A percentile compares a stretch with the other conserved stretches of the same genome.
These are phyloP conservation scores for Valencia hispanica DNA, from an alignment of 2,797 vertebrate species.

Conservation along the genomic window DNA sequence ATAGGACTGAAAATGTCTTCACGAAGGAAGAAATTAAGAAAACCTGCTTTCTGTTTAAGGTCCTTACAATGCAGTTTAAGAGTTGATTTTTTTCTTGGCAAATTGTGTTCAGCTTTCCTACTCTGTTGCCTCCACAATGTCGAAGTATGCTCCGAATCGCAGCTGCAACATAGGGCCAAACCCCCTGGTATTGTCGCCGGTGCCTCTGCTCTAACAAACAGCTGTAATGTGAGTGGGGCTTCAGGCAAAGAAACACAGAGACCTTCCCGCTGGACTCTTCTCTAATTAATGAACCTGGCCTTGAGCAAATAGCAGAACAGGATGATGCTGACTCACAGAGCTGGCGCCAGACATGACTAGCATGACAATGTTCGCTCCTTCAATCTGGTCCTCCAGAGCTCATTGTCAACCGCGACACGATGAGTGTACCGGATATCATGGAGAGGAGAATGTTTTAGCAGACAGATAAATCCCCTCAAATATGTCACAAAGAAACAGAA, in stretches of 20 bases:
- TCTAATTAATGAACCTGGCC: slow-evolving; percentile 85
- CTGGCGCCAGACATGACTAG: slow-evolving; percentile 66
- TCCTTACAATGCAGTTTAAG: background rate
- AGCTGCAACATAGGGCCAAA: slow-evolving; percentile 46
- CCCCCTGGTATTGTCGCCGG: slow-evolving; percentile 55
- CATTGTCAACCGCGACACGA: slow-evolving; percentile 33
- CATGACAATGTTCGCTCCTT: slow-evolving; percentile 60
- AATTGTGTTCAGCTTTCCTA: slow-evolving; percentile 15
- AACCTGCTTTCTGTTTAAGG: background rate
- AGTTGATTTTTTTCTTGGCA: slow-evolving; percentile 20
- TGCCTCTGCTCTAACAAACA: slow-evolving; percentile 69
- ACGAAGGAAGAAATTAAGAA: background rate
- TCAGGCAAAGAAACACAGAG: slow-evolving; percentile 72
- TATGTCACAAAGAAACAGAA: slow-evolving; percentile 22
- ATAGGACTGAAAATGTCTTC: background rate
- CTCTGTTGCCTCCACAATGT: slow-evolving; percentile 33
- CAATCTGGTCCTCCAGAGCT: slow-evolving; percentile 44
- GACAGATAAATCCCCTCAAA: slow-evolving; percentile 26
- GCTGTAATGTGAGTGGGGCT: slow-evolving; percentile 77
- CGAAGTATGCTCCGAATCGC: slow-evolving; percentile 35
- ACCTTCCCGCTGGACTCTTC: slow-evolving; percentile 75
- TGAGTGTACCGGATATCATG: slow-evolving; percentile 41
- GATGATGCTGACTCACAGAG: slow-evolving; percentile 73
- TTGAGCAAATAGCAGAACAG: slow-evolving; percentile 75
- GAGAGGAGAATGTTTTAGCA: slow-evolving; percentile 25